Evolutionary conservation across 2,797 vertebrate species (phyloP).

Genomic region (Urocyon cinereoargenteus): DNA sequence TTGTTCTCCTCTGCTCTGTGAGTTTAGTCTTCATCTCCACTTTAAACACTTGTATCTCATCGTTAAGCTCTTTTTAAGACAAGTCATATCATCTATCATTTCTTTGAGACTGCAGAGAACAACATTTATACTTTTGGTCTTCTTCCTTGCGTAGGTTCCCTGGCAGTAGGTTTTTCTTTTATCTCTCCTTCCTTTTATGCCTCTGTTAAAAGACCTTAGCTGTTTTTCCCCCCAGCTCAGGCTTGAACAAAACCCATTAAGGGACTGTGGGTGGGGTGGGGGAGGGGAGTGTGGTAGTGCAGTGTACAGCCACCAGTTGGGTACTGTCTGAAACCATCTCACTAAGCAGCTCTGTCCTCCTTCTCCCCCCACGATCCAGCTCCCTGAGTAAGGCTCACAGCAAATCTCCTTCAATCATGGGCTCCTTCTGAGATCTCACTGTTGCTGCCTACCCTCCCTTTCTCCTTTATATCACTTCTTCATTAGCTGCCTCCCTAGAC

Average conservation of each 20-base stretch:
- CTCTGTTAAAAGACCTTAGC: slow-evolving; percentile 4
- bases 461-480: not conserved
- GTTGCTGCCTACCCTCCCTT: not conserved
- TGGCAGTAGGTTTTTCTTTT: not conserved
- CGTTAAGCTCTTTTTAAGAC: not conserved
- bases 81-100: not conserved
- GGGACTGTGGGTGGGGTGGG: not conserved
- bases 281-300: not conserved
- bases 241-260: not conserved
- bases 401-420: not conserved
- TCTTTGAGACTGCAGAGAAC: not conserved
- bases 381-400: not conserved
- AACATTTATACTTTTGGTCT: not conserved
- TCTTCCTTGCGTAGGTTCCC: not conserved
- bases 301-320: not conserved
- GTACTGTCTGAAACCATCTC: not conserved
- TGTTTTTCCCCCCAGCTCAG: not conserved
- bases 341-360: not conserved
- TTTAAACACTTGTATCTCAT: not conserved
- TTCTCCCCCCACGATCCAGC: not conserved
- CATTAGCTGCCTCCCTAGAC: not conserved
- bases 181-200: slow-evolving; percentile 12
- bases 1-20: not conserved
- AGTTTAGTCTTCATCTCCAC: not conserved
- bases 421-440: not conserved